phyloP scores from a whole-genome alignment of 1,140 invertebrate species.

The Choristoneura fumiferana region DNA sequence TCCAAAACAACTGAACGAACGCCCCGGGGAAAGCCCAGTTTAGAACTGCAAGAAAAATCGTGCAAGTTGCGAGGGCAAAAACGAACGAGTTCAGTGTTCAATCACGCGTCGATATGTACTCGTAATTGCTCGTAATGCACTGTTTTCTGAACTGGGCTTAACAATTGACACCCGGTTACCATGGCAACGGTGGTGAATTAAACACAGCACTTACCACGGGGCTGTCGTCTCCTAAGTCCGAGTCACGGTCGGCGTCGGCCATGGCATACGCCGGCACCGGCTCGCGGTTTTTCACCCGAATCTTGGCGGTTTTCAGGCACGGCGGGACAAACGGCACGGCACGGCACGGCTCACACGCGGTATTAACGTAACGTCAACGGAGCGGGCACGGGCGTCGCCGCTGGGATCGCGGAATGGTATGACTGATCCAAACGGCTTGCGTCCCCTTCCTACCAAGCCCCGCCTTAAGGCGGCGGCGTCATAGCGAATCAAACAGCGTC shows the following conservation, averaged over 20 bases:
- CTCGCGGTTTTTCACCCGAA: conserved; percentile 94
- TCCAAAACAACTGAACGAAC: no score
- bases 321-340: conserved; percentile 47
- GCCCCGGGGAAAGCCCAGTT: no score
- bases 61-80: no score
- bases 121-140: no score
- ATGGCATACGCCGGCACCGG: conserved; percentile 91
- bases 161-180: background rate
- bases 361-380: conserved; percentile 23
- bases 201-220: conserved; percentile 76
- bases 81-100: no score
- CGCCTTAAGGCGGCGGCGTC: conserved; percentile 67
- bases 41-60: no score
- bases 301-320: conserved; percentile 83
- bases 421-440: conserved; percentile 28
- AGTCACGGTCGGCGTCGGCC: conserved; percentile 89
- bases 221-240: conserved; percentile 83
- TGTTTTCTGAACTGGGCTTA: no score
- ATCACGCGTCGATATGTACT: no score
- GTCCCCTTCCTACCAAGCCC: conserved; percentile 51
- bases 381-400: conserved; percentile 41
- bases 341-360: conserved; percentile 39
- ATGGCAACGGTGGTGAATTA: background rate
- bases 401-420: conserved; percentile 54
- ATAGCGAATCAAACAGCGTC: conserved; percentile 69